A percentile compares a stretch with the other conserved stretches of the same genome.
Evolutionary conservation across 1,140 invertebrate species (phyloP).

Genomic region (fruit fly (Drosophila melanogaster)): Release_6_plus_ISO1_MT NT_033777.3:27375001-27375500

Average conservation of each 20-base stretch:
- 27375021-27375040: slow-evolving; percentile 27
- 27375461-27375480: slow-evolving; percentile 58
- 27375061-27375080: slow-evolving; percentile 10
- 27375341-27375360: slow-evolving; percentile 34
- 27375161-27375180: slow-evolving; percentile 39
- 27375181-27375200: slow-evolving; percentile 35
- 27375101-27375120: slow-evolving; percentile 71
- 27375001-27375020: slow-evolving; percentile 27
- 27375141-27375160: slow-evolving; percentile 72
- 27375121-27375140: slow-evolving; percentile 83
- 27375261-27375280: slow-evolving; percentile 41
- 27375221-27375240: slow-evolving; percentile 79
- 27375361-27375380: slow-evolving; percentile 70
- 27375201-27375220: slow-evolving; percentile 59
- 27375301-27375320: slow-evolving; percentile 38
- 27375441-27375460: slow-evolving; percentile 62
- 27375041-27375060: slow-evolving; percentile 53
- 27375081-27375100: slow-evolving; percentile 60
- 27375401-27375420: slow-evolving; percentile 54
- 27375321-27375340: slow-evolving; percentile 13
- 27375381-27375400: slow-evolving; percentile 77
- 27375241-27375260: slow-evolving; percentile 65
- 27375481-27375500: slow-evolving; percentile 49
- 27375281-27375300: neutral
- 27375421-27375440: slow-evolving; percentile 59